Evolutionary conservation across 2,888 invertebrate species (phyloP).

Genomic region (Galerucella nymphaeae): DNA sequence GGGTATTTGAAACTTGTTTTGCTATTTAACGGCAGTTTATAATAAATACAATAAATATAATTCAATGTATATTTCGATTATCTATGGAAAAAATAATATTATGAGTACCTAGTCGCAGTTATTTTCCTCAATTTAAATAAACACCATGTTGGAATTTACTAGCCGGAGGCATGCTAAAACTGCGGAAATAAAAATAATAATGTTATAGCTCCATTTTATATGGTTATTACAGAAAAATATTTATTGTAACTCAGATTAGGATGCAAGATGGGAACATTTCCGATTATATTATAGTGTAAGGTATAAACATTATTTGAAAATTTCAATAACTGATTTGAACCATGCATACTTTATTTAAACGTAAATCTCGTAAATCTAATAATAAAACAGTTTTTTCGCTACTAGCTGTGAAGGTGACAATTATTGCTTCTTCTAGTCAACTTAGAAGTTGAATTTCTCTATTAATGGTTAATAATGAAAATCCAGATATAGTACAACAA

Average conservation of each 20-base stretch:
- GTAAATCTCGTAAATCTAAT: no score
- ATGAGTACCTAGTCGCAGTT: neutral
- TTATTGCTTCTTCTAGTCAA: no score
- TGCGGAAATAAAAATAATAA: neutral
- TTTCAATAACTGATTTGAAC: no score
- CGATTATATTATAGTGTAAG: no score
- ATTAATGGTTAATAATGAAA: no score
- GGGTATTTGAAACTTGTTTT: neutral
- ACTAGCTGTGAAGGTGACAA: no score
- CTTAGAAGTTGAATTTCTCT: no score
- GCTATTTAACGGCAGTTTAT: neutral
- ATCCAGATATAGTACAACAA: no score
- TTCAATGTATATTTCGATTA: neutral
- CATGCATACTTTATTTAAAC: no score
- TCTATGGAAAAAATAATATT: constrained; percentile 4
- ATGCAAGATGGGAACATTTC: no score
- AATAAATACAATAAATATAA: neutral
- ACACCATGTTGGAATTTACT: neutral
- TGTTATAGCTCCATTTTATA: neutral
- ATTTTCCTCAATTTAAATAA: constrained; percentile 2
- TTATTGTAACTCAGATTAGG: neutral
- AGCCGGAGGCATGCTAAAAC: neutral
- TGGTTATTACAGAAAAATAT: neutral
- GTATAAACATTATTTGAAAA: no score
- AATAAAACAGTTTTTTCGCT: no score